These are phyloP conservation scores for Phalacrocorax aristotelis DNA, from an alignment of 2,113 vertebrate species.

Conservation along the genomic window DNA sequence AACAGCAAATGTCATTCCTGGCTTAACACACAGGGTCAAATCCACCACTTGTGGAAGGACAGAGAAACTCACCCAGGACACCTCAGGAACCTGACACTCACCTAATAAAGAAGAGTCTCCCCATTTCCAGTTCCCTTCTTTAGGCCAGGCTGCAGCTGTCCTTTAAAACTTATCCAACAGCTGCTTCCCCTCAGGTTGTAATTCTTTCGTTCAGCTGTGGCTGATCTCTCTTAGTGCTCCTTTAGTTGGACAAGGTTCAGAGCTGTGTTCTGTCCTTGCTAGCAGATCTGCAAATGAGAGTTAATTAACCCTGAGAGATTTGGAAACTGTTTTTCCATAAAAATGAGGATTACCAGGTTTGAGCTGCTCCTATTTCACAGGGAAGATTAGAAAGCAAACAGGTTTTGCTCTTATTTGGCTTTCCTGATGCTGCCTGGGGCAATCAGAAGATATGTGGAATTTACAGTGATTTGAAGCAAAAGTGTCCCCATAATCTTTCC, in stretches of 20 bases:
- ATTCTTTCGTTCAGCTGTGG: not conserved
- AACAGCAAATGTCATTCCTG: not conserved
- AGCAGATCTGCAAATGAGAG: not conserved
- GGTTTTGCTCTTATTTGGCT: not conserved
- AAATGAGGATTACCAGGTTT: not conserved
- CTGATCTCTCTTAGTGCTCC: not conserved
- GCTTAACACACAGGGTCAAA: not conserved
- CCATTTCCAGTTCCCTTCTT: rapidly evolving
- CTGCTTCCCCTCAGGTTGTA: not conserved
- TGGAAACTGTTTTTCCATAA: not conserved
- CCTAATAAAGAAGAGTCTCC: rapidly evolving
- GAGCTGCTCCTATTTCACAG: not conserved
- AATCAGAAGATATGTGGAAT: not conserved
- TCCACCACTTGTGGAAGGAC: not conserved
- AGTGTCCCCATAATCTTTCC: not conserved
- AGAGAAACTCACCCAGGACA: not conserved
- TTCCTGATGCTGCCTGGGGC: not conserved
- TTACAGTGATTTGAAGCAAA: not conserved
- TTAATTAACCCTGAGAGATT: not conserved
- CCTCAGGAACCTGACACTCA: rapidly evolving
- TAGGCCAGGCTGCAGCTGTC: not conserved
- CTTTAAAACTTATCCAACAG: not conserved
- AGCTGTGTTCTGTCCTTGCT: not conserved
- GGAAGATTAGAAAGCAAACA: not conserved
- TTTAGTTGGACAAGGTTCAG: not conserved